Evolutionary conservation across 2,797 vertebrate genomes (phyloP).

Genomic region (Esox masquinongy): DNA sequence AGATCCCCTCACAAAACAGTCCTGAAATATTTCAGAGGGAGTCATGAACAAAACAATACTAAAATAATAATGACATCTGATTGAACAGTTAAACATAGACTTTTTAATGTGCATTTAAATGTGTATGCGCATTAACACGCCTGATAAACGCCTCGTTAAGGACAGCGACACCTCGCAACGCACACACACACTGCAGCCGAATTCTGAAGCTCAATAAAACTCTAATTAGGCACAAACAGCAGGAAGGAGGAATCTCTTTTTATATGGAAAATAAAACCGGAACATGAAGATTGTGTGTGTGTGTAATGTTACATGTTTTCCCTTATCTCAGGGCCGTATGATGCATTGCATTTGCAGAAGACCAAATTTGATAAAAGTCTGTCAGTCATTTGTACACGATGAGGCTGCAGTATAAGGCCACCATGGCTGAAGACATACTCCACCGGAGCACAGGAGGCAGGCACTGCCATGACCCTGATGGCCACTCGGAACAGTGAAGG

Average conservation of each 20-base stretch:
- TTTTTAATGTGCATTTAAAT: slow-evolving; percentile 77
- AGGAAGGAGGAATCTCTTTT: slow-evolving; percentile 41
- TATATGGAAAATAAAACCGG: no score
- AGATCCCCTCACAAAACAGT: slow-evolving; percentile 66
- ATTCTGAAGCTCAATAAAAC: slow-evolving; percentile 74
- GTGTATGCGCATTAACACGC: slow-evolving; percentile 77
- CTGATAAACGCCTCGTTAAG: slow-evolving; percentile 74
- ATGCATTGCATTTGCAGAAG: slow-evolving; percentile 40
- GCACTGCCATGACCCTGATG: slow-evolving; percentile 37
- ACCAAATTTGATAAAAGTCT: slow-evolving; percentile 38
- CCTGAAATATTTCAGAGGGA: slow-evolving; percentile 77
- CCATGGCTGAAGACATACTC: slow-evolving; percentile 48
- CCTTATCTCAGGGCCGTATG: neutral
- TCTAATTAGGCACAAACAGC: slow-evolving; percentile 63
- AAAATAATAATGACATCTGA: slow-evolving; percentile 79
- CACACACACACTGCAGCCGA: slow-evolving; percentile 48
- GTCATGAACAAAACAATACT: slow-evolving; percentile 80
- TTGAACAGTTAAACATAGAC: slow-evolving; percentile 77
- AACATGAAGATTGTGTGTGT: no score
- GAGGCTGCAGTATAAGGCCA: slow-evolving; percentile 37
- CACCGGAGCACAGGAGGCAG: slow-evolving; percentile 46
- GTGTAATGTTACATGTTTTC: no score
- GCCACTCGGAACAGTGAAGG: slow-evolving; percentile 35
- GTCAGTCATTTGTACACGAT: slow-evolving; percentile 40
- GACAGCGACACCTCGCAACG: slow-evolving; percentile 71